A percentile compares a stretch with the other conserved stretches of the same genome.
Evolutionary conservation across 2,888 invertebrate genomes (phyloP).

Genomic region (Phoronis australis): DNA sequence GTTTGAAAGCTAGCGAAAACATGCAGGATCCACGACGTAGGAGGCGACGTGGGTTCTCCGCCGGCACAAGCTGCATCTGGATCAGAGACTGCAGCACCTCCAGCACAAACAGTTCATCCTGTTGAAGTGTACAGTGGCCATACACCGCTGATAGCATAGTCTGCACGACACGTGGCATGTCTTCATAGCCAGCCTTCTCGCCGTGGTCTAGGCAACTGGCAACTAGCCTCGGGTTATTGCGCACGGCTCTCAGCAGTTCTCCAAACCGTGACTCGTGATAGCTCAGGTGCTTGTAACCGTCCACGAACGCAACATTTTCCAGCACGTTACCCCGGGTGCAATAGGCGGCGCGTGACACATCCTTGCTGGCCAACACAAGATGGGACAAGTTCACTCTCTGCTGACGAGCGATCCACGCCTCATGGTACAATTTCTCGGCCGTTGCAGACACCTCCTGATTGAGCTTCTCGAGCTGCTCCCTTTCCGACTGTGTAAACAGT

Average conservation of each 20-base stretch:
- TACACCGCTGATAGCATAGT: constrained; percentile 53
- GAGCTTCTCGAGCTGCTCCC: constrained; percentile 60
- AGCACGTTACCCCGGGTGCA: constrained; percentile 39
- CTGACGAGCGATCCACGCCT: constrained; percentile 82
- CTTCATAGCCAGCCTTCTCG: constrained; percentile 57
- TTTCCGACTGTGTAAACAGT: constrained; percentile 79
- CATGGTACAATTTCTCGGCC: constrained; percentile 63
- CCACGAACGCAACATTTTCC: constrained; percentile 57
- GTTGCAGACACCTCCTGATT: constrained; percentile 52
- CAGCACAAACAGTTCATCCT: constrained; percentile 62
- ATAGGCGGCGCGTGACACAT: constrained; percentile 64
- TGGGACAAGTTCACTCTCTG: constrained; percentile 62
- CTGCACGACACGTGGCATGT: constrained; percentile 16
- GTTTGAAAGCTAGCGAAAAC: constrained; percentile 78
- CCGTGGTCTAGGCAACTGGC: constrained; percentile 67
- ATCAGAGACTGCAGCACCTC: constrained; percentile 57
- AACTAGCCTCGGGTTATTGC: constrained; percentile 66
- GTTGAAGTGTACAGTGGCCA: constrained; percentile 69
- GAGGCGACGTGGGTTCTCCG: constrained; percentile 64
- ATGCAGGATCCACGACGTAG: constrained; percentile 76
- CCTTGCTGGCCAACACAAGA: constrained; percentile 69
- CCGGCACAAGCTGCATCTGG: constrained; percentile 66
- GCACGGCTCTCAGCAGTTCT: constrained; percentile 65
- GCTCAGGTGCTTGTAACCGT: constrained; percentile 69
- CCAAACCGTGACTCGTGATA: constrained; percentile 71